phyloP scores from a whole-genome alignment of 2,888 invertebrate species.

The Ellobium chinense region DNA sequence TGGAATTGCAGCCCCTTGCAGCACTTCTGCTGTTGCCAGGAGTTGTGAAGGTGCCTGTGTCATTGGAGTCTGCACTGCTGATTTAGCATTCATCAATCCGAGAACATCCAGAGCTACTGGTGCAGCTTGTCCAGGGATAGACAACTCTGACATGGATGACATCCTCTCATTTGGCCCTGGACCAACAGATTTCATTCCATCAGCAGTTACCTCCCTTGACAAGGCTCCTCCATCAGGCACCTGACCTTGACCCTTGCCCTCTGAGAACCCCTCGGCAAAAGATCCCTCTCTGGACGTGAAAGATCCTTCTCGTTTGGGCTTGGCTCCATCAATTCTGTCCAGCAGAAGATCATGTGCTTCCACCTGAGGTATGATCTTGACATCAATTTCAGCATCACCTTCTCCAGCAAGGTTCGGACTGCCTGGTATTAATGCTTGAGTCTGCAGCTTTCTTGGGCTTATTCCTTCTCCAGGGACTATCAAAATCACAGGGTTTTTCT shows the following conservation, averaged over 20 bases:
- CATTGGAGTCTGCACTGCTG: neutral
- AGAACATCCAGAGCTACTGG: neutral
- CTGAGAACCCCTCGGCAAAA: neutral
- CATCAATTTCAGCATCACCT: neutral
- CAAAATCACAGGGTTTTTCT: constrained; percentile 6
- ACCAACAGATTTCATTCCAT: neutral
- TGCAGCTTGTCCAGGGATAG: neutral
- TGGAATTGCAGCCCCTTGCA: neutral
- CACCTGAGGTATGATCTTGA: neutral
- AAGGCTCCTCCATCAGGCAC: neutral
- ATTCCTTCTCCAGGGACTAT: neutral
- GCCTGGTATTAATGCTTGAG: neutral
- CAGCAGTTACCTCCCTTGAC: neutral
- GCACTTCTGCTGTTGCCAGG: neutral
- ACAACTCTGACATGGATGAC: neutral
- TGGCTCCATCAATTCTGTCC: too few relatives aligned
- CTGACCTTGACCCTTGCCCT: neutral
- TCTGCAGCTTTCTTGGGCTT: neutral
- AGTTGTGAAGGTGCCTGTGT: neutral
- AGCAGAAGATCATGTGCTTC: too few relatives aligned
- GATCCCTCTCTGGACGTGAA: neutral
- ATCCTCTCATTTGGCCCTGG: neutral
- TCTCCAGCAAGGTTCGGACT: neutral
- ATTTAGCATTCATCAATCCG: neutral
- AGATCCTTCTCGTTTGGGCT: too few relatives aligned